Conservation (phyloP, 2,113 vertebrate species). For the Austrofundulus limnaeus region DNA sequence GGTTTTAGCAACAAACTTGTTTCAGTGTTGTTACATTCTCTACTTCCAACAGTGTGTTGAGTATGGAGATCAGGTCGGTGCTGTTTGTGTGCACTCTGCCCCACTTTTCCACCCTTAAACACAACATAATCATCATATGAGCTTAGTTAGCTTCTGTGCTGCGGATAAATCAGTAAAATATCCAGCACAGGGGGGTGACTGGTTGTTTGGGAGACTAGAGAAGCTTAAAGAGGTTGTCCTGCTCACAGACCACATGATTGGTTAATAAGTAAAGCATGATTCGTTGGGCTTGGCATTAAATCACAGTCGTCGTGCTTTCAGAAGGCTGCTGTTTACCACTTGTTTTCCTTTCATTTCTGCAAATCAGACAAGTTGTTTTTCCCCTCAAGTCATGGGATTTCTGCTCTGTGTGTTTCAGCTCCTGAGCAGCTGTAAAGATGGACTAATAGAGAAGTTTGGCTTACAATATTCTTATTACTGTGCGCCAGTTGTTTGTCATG, state of each 20-base stretch:
- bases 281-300: constrained; percentile 60
- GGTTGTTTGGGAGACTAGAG: constrained; percentile 14
- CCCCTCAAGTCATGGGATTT: constrained; percentile 60
- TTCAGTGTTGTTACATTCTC: no score
- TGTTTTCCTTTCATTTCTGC: constrained; percentile 66
- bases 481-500: constrained; percentile 16
- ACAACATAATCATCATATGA: not conserved
- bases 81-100: not conserved
- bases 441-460: constrained; percentile 13
- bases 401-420: constrained; percentile 30
- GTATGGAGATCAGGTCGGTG: constrained; percentile 1
- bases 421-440: constrained; percentile 12
- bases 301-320: constrained; percentile 55
- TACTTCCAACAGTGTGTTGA: no score
- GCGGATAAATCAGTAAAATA: not conserved
- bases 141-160: not conserved
- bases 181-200: constrained; percentile 3
- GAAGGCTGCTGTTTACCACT: constrained; percentile 55
- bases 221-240: constrained; percentile 36
- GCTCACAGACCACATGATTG: constrained; percentile 65
- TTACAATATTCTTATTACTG: constrained; percentile 8
- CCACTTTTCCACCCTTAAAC: not conserved
- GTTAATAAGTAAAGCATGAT: constrained; percentile 79
- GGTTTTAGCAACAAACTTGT: not conserved
- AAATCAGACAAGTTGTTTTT: constrained; percentile 56